These are phyloP conservation scores for Poeciliopsis presidionis DNA, from an alignment of 2,797 vertebrate species.

Conservation along the genomic window DNA sequence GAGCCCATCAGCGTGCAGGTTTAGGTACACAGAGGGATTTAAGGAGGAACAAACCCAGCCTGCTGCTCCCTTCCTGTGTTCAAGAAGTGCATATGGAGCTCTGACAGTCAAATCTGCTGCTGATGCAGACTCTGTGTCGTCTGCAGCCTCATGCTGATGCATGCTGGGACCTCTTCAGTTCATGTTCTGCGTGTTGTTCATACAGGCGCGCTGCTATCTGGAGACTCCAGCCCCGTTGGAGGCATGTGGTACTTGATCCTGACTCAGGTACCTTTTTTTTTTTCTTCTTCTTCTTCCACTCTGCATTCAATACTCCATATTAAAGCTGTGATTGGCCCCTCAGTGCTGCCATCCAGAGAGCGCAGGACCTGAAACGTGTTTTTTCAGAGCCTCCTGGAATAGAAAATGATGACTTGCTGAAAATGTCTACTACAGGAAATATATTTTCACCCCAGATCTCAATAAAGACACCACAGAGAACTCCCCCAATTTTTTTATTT, in stretches of 20 bases:
- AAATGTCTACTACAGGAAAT: slow-evolving; percentile 53
- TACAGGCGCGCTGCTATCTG: slow-evolving; percentile 8
- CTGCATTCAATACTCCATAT: slow-evolving; percentile 55
- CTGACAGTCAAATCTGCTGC: not conserved
- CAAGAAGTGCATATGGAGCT: not conserved
- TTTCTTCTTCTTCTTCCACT: slow-evolving; percentile 53
- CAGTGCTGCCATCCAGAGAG: slow-evolving; percentile 44
- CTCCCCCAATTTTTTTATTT: slow-evolving; percentile 27
- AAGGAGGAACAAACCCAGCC: not conserved
- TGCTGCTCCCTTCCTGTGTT: not conserved
- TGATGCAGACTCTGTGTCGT: not conserved
- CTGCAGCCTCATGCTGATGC: not conserved
- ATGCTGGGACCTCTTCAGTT: slow-evolving; percentile 16
- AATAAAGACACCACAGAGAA: slow-evolving; percentile 57
- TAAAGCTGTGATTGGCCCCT: slow-evolving; percentile 55
- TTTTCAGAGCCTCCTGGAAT: slow-evolving; percentile 65
- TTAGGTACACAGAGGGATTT: not conserved
- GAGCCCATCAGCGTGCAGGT: not conserved
- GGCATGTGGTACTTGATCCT: slow-evolving; percentile 64
- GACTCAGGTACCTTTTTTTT: slow-evolving; percentile 53
- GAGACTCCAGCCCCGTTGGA: slow-evolving; percentile 25
- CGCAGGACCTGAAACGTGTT: slow-evolving; percentile 55
- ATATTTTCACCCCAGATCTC: slow-evolving; percentile 51
- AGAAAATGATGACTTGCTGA: slow-evolving; percentile 71
- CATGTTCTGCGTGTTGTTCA: not conserved